phyloP scores from a whole-genome alignment of 2,113 vertebrate species.

The Setophaga kirtlandii region DNA sequence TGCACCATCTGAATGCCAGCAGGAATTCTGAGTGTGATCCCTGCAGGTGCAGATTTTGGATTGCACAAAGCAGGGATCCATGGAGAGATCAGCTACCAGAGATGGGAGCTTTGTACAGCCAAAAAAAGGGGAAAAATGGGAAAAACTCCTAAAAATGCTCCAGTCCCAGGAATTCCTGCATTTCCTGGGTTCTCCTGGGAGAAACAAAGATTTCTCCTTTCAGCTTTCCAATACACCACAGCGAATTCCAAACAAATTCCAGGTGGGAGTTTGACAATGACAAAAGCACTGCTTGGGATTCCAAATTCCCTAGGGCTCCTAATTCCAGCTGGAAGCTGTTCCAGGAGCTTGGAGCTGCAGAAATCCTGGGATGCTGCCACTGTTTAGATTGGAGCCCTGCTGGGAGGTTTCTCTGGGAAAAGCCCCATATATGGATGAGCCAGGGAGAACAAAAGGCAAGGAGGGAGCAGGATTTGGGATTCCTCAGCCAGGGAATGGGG shows the following conservation, averaged over 20 bases:
- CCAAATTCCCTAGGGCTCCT: not conserved
- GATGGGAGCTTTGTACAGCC: not conserved
- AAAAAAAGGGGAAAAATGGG: not conserved
- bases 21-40: not conserved
- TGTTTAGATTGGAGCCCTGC: conserved; percentile 3
- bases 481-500: not conserved
- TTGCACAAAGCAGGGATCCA: not conserved
- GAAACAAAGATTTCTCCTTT: not conserved
- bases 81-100: fast-evolving
- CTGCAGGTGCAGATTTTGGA: not conserved
- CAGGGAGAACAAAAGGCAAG: not conserved
- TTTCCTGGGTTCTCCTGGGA: not conserved
- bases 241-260: not conserved
- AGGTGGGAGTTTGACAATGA: not conserved
- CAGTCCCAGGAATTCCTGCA: not conserved
- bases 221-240: not conserved
- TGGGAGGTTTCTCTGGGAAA: conserved; percentile 43
- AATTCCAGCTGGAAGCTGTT: not conserved
- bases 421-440: conserved; percentile 13
- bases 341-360: not conserved
- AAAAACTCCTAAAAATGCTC: not conserved
- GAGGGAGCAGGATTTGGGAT: not conserved
- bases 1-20: not conserved
- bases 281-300: not conserved
- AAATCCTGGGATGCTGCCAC: conserved; percentile 36